Evolutionary conservation across 2,113 vertebrate species (phyloP).

Genomic region (Tangachromis dhanisi): DNA sequence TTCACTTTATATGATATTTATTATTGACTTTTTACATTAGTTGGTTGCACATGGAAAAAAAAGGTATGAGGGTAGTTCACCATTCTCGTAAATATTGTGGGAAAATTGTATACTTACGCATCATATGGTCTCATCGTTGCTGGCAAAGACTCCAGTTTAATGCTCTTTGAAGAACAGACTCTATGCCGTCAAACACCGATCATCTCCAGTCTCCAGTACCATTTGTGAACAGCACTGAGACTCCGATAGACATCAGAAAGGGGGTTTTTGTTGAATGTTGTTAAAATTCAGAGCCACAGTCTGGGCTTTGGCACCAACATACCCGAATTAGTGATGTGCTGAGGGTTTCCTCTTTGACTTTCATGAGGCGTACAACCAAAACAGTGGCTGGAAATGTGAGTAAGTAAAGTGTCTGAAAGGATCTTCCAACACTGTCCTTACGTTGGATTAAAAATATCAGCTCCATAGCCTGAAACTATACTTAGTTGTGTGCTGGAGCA

Average conservation of each 20-base stretch:
- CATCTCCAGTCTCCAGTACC: not conserved
- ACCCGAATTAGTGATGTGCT: not conserved
- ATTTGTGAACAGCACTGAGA: not conserved
- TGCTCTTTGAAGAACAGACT: not conserved
- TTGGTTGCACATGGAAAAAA: not conserved
- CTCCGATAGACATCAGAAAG: fast-evolving
- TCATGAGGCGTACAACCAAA: fast-evolving
- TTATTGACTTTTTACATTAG: not conserved
- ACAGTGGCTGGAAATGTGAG: not conserved
- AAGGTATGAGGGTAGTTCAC: not conserved
- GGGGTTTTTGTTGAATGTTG: not conserved
- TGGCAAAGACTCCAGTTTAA: not conserved
- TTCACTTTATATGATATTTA: not conserved
- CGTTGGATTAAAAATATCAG: not conserved
- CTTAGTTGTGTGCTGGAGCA: not conserved
- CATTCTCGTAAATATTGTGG: not conserved
- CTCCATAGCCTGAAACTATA: not conserved
- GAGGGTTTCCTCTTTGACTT: not conserved
- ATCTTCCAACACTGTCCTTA: not conserved
- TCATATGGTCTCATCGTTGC: not conserved
- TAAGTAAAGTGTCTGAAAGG: not conserved
- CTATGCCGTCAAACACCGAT: not conserved
- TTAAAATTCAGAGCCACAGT: not conserved
- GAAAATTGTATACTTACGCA: not conserved
- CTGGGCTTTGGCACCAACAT: not conserved